Base-by-base conservation (phyloP, 1,140 invertebrate genomes). In the Drosophila athabasca region DNA sequence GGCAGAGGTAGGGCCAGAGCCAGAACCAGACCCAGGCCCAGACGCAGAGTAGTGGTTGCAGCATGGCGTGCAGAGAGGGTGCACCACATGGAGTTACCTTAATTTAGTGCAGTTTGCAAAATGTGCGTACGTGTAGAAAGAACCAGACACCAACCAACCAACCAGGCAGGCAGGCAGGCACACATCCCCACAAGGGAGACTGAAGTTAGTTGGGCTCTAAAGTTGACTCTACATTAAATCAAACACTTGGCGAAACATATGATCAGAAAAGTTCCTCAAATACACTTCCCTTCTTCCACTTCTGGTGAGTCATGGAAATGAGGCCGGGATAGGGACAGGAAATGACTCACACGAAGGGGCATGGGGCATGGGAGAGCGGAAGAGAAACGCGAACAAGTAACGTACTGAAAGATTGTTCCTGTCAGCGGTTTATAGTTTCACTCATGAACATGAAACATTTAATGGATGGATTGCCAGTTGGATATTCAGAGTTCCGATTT, bases 31-130 rank as follows among this genome's bases (percentile, higher is more conserved):
- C 0, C 24, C 22, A 8, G 31, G 17, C 6, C 29, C 29, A 29
- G 11, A 26, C 17, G 2, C 17, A 8, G 24, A 17, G 15, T 17
- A 22, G 8, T n/a, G 31, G n/a, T 9, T 17, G 19, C 17, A 19
- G 41, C 17, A 26, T 26, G 31, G 4, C 17, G 6, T 3, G 22
- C 13, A n/a, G 48, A 62, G 17, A 13, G 17, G 9, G n/a, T 39
- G 11, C 3, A 65, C 45, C 45, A 46, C 58, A 64, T 39, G 49
- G 75, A 79, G 79, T 79, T 76, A 76, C 62, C 81, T 68, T 84
- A 84, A 83, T 83, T 83, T 83, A 84, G 66, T 85, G 76, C 67
- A 84, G 81, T 84, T 83, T 85, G 81, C 65, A 76, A 84, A 85
- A 80, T 80, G 72, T 79, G 66, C 80, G 80, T 87, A 81, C 82